phyloP scores from a whole-genome alignment of 2,113 vertebrate species.

The Clupea harengus region DNA sequence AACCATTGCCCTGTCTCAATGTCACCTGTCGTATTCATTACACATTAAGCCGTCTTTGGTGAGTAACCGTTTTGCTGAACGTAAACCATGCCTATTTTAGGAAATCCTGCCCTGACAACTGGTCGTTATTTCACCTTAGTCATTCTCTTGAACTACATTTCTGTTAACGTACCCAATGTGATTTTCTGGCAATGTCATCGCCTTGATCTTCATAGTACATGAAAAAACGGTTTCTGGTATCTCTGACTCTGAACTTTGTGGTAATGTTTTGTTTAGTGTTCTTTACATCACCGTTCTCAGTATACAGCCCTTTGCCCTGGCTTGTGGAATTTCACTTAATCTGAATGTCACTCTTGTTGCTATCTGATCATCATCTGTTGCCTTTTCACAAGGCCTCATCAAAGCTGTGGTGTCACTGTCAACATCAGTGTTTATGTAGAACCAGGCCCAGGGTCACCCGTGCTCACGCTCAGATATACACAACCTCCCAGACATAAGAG shows the following conservation, averaged over 20 bases:
- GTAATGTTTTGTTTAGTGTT: background rate
- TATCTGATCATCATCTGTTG: conserved; percentile 14
- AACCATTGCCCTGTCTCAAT: background rate
- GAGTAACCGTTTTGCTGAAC: conserved; percentile 19
- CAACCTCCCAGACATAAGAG: too few species aligned
- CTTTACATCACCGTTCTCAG: conserved; percentile 34
- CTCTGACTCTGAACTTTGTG: conserved; percentile 39
- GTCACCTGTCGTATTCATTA: conserved; percentile 26
- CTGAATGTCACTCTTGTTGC: background rate
- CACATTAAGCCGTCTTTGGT: conserved; percentile 43
- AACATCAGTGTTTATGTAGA: conserved; percentile 59
- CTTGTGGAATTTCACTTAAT: background rate
- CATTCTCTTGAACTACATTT: too few species aligned
- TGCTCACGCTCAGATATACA: background rate
- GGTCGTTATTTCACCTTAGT: too few species aligned
- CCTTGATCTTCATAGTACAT: too few species aligned
- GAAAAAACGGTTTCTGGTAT: conserved; percentile 45
- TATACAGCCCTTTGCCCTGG: conserved; percentile 20
- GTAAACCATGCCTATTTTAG: background rate
- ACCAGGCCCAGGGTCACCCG: conserved; percentile 34
- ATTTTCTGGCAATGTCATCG: background rate
- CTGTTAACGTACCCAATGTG: background rate
- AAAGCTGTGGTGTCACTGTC: conserved; percentile 58
- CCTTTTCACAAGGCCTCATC: background rate
- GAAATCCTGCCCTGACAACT: background rate